These are phyloP conservation scores for Coregonus sp. DNA, from an alignment of 2,797 vertebrate genomes.

Conservation along the genomic window DNA sequence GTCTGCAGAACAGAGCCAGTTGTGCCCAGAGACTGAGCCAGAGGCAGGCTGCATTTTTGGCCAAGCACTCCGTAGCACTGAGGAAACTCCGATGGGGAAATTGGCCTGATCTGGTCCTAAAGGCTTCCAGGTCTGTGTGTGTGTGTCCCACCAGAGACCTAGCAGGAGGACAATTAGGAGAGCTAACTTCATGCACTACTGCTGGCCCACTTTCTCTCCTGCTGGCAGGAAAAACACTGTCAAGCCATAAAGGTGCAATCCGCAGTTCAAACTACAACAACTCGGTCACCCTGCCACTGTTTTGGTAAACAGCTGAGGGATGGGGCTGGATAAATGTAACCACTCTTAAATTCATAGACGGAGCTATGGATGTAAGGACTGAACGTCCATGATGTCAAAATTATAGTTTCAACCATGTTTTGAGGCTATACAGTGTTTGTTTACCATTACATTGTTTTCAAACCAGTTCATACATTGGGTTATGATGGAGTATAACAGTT, in stretches of 20 bases:
- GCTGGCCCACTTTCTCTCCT: background rate
- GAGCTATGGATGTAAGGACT: no score
- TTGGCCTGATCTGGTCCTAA: constrained; percentile 36
- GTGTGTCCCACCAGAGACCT: background rate
- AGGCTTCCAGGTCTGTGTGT: constrained; percentile 55
- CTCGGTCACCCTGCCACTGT: no score
- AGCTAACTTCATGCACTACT: background rate
- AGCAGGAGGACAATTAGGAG: background rate
- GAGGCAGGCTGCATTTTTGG: constrained; percentile 12
- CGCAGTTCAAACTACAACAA: background rate
- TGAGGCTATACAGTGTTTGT: no score
- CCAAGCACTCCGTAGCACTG: constrained; percentile 4
- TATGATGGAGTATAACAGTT: no score
- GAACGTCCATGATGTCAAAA: no score
- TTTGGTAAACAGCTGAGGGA: no score
- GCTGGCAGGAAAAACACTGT: background rate
- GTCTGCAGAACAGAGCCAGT: constrained; percentile 5
- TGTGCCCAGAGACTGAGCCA: constrained; percentile 6
- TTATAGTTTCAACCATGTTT: no score
- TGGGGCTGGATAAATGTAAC: no score
- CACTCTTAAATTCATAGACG: no score
- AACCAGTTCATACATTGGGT: no score
- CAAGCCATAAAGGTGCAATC: background rate
- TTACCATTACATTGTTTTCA: no score
- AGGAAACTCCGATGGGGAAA: constrained; percentile 37